phyloP scores from a whole-genome alignment of 2,113 vertebrate species.

The Datnioides undecimradiatus region DNA sequence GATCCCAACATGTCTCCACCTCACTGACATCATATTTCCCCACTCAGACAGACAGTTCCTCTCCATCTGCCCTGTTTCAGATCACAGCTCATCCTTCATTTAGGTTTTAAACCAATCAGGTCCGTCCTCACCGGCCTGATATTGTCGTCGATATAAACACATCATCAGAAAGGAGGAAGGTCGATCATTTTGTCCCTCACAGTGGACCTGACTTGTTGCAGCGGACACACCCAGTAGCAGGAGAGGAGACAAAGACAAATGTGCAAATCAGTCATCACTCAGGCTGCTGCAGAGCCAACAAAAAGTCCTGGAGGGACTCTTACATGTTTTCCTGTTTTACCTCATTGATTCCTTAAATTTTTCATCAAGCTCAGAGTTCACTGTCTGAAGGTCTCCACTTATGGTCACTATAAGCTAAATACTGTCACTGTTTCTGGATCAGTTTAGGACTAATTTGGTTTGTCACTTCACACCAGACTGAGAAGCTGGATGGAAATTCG shows the following conservation, averaged over 20 bases:
- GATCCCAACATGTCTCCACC: background rate
- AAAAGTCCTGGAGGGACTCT: background rate
- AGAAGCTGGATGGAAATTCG: background rate
- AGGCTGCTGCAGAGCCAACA: background rate
- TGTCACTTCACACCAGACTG: no score
- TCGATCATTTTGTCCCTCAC: background rate
- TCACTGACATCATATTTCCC: slow-evolving; percentile 1
- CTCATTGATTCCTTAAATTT: no score
- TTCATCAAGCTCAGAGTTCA: no score
- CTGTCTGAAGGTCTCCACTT: no score
- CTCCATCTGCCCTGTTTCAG: background rate
- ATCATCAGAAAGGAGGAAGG: background rate
- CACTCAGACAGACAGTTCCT: background rate
- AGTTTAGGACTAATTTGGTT: no score
- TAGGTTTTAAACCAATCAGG: slow-evolving; percentile 33
- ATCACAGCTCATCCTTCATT: slow-evolving; percentile 14
- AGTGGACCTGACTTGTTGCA: background rate
- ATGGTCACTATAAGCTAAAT: no score
- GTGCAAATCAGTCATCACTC: background rate
- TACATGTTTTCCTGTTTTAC: background rate
- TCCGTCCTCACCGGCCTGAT: background rate
- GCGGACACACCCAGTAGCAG: no score
- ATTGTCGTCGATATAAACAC: background rate
- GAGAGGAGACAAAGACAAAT: background rate
- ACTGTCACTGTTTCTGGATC: no score